phyloP scores from a whole-genome alignment of 2,888 invertebrate species.

The Sphinx pinastri region DNA sequence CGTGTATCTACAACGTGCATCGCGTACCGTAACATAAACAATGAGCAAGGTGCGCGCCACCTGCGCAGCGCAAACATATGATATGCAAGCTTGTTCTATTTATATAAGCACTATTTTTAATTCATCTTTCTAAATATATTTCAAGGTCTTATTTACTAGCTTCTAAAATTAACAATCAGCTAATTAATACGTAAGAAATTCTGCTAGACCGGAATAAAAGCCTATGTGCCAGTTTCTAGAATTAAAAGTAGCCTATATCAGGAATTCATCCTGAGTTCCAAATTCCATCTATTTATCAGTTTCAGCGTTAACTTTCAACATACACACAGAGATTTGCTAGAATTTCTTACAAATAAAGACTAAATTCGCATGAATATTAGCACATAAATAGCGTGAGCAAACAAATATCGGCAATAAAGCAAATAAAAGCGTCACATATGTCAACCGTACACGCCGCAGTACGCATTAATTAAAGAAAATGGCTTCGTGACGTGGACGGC shows the following conservation, averaged over 20 bases:
- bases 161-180: no score
- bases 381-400: background rate
- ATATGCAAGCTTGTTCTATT: background rate
- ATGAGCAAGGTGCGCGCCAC: conserved; percentile 8
- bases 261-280: no score
- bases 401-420: background rate
- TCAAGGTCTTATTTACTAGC: no score
- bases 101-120: conserved; percentile 3
- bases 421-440: background rate
- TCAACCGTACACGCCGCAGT: conserved; percentile 11
- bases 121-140: background rate
- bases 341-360: no score
- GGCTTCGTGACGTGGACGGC: background rate
- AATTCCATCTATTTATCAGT: no score
- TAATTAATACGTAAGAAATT: no score
- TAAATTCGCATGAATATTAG: background rate
- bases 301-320: no score
- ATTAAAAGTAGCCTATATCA: no score
- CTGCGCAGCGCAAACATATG: background rate
- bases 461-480: conserved; percentile 19
- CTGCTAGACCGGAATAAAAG: no score
- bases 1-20: background rate
- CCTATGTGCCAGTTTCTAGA: no score
- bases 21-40: conserved; percentile 8
- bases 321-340: no score